Conservation (phyloP, 1,140 invertebrate species). For the Hyles euphorbiae region DNA sequence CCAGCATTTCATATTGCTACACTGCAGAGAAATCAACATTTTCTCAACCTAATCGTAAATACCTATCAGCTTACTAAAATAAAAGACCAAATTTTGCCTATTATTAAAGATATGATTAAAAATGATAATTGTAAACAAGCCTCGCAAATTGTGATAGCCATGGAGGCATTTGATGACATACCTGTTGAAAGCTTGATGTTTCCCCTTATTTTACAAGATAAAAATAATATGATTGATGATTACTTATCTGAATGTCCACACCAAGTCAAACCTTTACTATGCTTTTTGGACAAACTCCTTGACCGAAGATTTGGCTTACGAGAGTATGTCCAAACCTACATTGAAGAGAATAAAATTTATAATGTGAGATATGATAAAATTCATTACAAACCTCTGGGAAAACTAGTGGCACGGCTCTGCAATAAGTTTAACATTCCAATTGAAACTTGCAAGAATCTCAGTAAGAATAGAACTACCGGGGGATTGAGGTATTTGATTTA, state of each 20-base stretch:
- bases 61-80: constrained; percentile 52
- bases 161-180: constrained; percentile 80
- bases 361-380: constrained; percentile 78
- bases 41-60: constrained; percentile 51
- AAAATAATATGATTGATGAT: constrained; percentile 80
- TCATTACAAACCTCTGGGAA: constrained; percentile 77
- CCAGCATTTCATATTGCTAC: constrained; percentile 60
- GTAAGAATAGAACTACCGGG: constrained; percentile 78
- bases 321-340: constrained; percentile 55
- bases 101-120: constrained; percentile 57
- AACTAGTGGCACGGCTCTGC: constrained; percentile 77
- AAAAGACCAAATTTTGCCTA: constrained; percentile 50
- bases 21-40: constrained; percentile 55
- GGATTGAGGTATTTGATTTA: constrained; percentile 80
- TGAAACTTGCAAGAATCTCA: constrained; percentile 79
- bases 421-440: constrained; percentile 79
- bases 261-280: constrained; percentile 78
- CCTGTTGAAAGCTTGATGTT: constrained; percentile 80
- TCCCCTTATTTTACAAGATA: constrained; percentile 85
- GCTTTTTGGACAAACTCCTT: constrained; percentile 80
- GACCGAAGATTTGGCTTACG: constrained; percentile 53
- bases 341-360: constrained; percentile 75
- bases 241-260: constrained; percentile 78
- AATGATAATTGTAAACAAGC: constrained; percentile 74
- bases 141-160: constrained; percentile 78